Conservation (phyloP, 2,888 invertebrate genomes). For the Eremobia ochroleuca region DNA sequence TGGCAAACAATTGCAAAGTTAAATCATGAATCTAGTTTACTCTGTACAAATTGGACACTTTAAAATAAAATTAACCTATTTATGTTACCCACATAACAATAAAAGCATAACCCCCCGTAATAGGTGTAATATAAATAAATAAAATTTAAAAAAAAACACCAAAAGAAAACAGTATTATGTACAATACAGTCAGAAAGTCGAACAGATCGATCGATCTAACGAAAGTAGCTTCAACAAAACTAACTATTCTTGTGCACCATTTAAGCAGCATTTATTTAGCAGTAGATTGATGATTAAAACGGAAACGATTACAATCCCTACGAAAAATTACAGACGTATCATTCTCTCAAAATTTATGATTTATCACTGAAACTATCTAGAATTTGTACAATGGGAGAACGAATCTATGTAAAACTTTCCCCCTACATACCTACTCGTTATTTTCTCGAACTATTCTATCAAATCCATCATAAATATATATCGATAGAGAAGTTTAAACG, state of each 20-base stretch:
- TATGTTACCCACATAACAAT: too few species aligned
- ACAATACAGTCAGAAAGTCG: background rate
- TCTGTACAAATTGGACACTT: background rate
- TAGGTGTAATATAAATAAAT: too few species aligned
- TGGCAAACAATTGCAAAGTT: background rate
- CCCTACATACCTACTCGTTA: conserved; percentile 34
- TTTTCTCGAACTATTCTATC: conserved; percentile 43
- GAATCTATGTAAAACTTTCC: conserved; percentile 45
- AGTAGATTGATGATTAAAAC: background rate
- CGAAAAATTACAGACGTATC: background rate
- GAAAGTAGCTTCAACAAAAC: background rate
- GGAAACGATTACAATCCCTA: background rate
- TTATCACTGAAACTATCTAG: conserved; percentile 40
- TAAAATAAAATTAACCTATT: too few species aligned
- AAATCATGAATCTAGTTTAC: background rate
- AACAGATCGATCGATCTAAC: background rate
- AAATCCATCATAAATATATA: conserved; percentile 54
- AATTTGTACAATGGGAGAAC: conserved; percentile 31
- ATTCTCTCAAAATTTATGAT: conserved; percentile 12
- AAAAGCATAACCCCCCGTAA: too few species aligned
- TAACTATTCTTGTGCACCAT: background rate
- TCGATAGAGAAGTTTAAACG: conserved; percentile 62
- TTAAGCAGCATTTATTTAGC: background rate
- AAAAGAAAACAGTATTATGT: background rate
- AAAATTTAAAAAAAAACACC: too few species aligned